A percentile compares a stretch with the other conserved stretches of the same genome.
These are phyloP conservation scores for Ochlodes sylvanus DNA, from an alignment of 2,888 invertebrate species.

Conservation along the genomic window DNA sequence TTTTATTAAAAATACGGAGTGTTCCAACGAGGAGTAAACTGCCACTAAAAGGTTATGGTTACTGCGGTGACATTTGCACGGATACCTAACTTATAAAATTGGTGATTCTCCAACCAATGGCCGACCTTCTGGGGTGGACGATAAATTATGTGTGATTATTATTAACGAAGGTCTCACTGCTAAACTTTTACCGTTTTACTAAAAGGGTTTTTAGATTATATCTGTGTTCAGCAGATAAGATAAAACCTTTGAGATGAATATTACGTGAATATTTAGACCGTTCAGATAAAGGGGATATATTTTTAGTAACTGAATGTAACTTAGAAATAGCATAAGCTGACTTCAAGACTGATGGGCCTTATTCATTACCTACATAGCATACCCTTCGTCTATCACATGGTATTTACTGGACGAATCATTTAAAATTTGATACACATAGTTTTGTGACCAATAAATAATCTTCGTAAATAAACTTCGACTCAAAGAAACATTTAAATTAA, in stretches of 20 bases:
- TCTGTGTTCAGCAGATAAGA: conserved; percentile 19
- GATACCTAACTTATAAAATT: conserved; percentile 81
- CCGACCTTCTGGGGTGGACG: conserved; percentile 58
- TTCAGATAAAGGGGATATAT: too few species aligned
- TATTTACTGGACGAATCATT: too few species aligned
- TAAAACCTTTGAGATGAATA: not conserved
- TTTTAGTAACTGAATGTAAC: too few species aligned
- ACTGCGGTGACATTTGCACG: conserved; percentile 78
- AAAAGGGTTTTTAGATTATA: conserved; percentile 55
- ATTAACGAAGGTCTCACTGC: conserved; percentile 65
- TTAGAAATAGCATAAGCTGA: too few species aligned
- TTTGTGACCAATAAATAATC: too few species aligned
- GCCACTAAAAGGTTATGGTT: conserved; percentile 81
- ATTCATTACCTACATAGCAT: too few species aligned
- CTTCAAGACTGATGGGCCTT: too few species aligned
- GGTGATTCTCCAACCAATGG: conserved; percentile 66
- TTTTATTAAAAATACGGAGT: conserved; percentile 80
- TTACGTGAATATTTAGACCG: too few species aligned
- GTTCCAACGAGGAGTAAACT: conserved; percentile 77
- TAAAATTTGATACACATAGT: too few species aligned
- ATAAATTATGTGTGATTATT: conserved; percentile 64
- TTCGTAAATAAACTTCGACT: too few species aligned
- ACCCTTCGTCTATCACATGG: too few species aligned
- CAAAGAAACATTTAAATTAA: too few species aligned
- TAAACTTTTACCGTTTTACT: conserved; percentile 49